phyloP scores from a whole-genome alignment of 2,888 invertebrate genomes.

The Crioceris asparagi region DNA sequence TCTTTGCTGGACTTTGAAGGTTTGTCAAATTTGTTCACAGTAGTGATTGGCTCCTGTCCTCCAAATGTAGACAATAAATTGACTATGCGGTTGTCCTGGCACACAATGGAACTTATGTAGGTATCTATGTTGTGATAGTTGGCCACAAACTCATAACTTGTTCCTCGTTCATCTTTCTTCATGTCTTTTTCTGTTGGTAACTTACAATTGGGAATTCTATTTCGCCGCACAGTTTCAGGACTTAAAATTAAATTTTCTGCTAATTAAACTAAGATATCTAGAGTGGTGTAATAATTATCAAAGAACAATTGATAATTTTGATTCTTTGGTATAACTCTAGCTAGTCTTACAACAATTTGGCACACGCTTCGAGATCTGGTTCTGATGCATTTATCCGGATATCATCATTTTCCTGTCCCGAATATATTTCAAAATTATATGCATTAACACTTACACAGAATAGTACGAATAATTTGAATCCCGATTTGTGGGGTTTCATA shows the following conservation, averaged over 20 bases:
- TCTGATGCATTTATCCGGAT: background rate
- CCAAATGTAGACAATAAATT: no score
- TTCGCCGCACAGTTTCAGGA: no score
- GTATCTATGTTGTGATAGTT: no score
- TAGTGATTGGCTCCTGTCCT: background rate
- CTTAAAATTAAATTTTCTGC: no score
- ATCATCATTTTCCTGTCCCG: background rate
- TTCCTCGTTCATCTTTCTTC: conserved; percentile 5
- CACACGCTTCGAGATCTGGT: background rate
- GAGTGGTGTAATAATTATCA: background rate
- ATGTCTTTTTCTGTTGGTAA: conserved; percentile 1
- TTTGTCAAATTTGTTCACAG: background rate
- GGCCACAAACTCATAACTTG: conserved; percentile 2
- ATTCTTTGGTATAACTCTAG: background rate
- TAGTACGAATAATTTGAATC: background rate
- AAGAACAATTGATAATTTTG: background rate
- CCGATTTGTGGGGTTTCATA: background rate
- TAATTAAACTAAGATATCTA: no score
- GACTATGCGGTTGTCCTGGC: no score
- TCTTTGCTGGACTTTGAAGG: background rate
- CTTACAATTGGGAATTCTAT: no score
- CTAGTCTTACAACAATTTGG: background rate
- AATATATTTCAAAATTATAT: background rate
- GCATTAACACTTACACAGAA: background rate
- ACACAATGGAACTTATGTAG: no score